A percentile compares a stretch with the other conserved stretches of the same genome.
phyloP scores from a whole-genome alignment of 2,888 invertebrate genomes.

The Aphrophora alni region DNA sequence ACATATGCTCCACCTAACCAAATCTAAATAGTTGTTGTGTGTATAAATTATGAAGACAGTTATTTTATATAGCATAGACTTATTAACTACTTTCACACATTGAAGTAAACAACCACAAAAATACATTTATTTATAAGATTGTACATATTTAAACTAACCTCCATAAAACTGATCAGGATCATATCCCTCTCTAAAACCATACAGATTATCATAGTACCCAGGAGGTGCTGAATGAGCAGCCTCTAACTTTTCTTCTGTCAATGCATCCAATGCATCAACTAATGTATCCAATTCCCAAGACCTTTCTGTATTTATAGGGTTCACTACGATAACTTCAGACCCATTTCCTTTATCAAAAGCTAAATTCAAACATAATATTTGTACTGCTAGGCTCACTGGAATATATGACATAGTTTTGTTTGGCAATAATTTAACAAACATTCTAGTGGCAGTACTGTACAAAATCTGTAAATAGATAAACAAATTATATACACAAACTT shows the following conservation, averaged over 20 bases:
- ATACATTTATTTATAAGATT: too few relatives aligned
- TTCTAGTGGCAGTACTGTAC: neutral
- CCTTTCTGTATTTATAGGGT: neutral
- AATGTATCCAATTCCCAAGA: neutral
- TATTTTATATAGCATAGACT: too few relatives aligned
- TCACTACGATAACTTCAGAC: neutral
- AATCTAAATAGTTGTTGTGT: too few relatives aligned
- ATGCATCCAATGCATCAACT: neutral
- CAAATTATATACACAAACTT: too few relatives aligned
- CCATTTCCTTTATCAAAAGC: neutral
- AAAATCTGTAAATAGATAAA: neutral
- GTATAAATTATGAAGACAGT: too few relatives aligned
- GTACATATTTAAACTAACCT: neutral
- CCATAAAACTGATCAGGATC: neutral
- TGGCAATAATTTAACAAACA: neutral
- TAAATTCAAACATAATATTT: neutral
- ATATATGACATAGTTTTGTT: neutral
- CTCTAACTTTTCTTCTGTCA: neutral
- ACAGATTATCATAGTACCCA: neutral
- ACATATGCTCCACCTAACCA: too few relatives aligned
- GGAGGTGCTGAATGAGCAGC: neutral
- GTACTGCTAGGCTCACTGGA: neutral
- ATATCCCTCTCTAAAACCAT: neutral
- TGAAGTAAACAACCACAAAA: too few relatives aligned
- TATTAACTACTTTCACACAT: too few relatives aligned